A percentile compares a stretch with the other conserved stretches of the same genome.
Conservation (phyloP, 2,797 vertebrate genomes). For the Sebastes nivosus region DNA sequence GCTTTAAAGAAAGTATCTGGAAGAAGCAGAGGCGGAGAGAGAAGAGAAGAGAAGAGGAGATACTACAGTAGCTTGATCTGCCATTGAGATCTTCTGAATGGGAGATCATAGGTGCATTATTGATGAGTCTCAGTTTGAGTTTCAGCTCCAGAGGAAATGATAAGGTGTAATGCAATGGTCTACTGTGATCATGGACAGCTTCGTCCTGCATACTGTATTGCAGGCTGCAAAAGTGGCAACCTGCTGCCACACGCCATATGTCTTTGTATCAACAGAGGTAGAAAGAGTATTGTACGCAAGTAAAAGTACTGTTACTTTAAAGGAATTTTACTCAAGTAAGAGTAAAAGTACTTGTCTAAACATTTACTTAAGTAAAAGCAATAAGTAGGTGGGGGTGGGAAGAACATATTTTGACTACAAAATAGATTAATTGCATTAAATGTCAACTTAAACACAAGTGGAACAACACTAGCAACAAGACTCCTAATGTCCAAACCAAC, state of each 20-base stretch:
- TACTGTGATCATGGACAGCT: slow-evolving; percentile 76
- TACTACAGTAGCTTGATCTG: slow-evolving; percentile 69
- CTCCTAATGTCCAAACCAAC: no score
- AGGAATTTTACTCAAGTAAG: neutral
- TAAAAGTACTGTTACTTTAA: neutral
- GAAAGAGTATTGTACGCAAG: neutral
- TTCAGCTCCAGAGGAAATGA: slow-evolving; percentile 83
- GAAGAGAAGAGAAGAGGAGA: slow-evolving; percentile 50
- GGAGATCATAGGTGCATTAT: slow-evolving; percentile 82
- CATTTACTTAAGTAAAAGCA: neutral
- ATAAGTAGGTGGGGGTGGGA: neutral
- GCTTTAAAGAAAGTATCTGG: slow-evolving; percentile 43
- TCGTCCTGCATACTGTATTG: slow-evolving; percentile 63
- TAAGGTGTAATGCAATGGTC: slow-evolving; percentile 83
- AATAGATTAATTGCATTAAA: neutral
- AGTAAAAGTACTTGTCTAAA: no score
- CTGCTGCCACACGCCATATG: slow-evolving; percentile 25
- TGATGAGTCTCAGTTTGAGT: slow-evolving; percentile 81
- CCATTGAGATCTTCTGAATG: slow-evolving; percentile 78
- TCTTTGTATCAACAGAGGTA: neutral
- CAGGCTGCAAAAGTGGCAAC: slow-evolving; percentile 60
- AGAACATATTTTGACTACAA: neutral
- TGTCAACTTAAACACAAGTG: neutral
- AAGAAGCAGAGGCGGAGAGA: slow-evolving; percentile 20
- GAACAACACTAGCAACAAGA: no score